These are phyloP conservation scores for Venturia canescens DNA, from an alignment of 1,140 invertebrate species.

Conservation along the genomic window DNA sequence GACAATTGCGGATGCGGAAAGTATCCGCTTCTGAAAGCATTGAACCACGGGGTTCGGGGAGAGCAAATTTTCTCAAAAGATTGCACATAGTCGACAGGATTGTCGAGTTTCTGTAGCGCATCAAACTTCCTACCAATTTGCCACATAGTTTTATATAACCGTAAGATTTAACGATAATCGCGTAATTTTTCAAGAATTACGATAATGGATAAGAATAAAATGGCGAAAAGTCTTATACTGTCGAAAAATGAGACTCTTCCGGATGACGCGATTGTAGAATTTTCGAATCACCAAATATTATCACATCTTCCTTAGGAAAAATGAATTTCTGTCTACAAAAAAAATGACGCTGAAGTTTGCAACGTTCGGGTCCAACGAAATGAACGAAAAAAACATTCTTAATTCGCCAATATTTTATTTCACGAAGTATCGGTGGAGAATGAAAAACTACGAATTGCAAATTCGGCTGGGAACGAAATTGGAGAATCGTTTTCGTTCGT, in stretches of 20 bases:
- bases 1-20: slow-evolving; percentile 81
- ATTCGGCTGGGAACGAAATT: no score
- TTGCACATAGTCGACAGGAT: slow-evolving; percentile 41
- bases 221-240: background rate
- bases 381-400: no score
- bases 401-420: no score
- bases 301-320: no score
- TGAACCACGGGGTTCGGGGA: slow-evolving; percentile 65
- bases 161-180: slow-evolving; percentile 10
- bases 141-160: slow-evolving; percentile 6
- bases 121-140: background rate
- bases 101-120: background rate
- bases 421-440: no score
- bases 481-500: no score
- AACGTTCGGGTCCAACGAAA: no score
- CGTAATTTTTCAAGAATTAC: background rate
- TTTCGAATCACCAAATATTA: background rate
- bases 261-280: slow-evolving; percentile 37
- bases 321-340: no score
- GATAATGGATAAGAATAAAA: slow-evolving; percentile 22
- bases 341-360: no score
- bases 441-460: no score
- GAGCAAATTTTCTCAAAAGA: slow-evolving; percentile 38
- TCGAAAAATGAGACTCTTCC: slow-evolving; percentile 44
- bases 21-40: slow-evolving; percentile 77